These are phyloP conservation scores for Scaptomyza polygonia DNA, from an alignment of 2,888 invertebrate species.

Conservation along the genomic window DNA sequence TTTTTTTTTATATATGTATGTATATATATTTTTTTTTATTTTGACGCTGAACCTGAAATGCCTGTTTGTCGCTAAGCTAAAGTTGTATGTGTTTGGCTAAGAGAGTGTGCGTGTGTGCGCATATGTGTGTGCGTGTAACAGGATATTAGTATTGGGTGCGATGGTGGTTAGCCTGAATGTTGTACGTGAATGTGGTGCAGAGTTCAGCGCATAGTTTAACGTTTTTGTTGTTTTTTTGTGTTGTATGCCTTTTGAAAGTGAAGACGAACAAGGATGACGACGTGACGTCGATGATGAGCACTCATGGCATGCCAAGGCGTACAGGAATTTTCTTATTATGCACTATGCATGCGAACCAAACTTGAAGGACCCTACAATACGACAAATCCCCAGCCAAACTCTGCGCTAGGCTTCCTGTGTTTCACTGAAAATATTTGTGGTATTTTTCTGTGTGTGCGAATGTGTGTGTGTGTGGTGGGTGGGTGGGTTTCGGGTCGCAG, in stretches of 20 bases:
- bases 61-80: conserved; percentile 47
- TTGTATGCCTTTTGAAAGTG: conserved; percentile 24
- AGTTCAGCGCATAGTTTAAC: conserved; percentile 44
- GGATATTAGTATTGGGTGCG: conserved; percentile 1
- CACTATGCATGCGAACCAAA: conserved; percentile 53
- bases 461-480: neutral
- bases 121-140: neutral
- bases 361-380: conserved; percentile 19
- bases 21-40: conserved; percentile 14
- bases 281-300: conserved; percentile 44
- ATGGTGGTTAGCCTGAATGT: conserved; percentile 19
- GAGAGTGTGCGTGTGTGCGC: neutral
- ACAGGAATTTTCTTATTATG: conserved; percentile 76
- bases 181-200: conserved; percentile 33
- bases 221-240: no score
- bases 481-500: neutral
- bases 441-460: conserved; percentile 22
- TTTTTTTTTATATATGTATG: no score
- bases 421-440: conserved; percentile 31
- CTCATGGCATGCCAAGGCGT: conserved; percentile 59
- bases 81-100: neutral
- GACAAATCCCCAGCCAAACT: neutral
- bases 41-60: conserved; percentile 67
- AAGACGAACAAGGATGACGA: conserved; percentile 23
- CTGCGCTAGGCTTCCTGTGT: neutral